Base-by-base conservation (phyloP, 1,140 invertebrate species). In the Pachypsylla venusta region DNA sequence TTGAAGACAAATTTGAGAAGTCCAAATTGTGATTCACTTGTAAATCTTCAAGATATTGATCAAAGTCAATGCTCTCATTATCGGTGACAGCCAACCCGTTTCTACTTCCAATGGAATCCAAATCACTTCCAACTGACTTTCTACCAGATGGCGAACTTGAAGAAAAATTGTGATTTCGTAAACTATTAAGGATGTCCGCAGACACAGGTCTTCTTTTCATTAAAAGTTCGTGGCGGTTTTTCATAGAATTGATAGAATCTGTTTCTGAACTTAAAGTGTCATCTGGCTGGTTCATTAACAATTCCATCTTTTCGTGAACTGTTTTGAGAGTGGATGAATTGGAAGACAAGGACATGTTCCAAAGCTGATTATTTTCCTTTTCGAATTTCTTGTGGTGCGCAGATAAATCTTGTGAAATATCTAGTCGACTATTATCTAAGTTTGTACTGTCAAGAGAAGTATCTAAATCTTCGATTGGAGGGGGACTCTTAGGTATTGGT, bases 401-500 rank as follows among this genome's bases (percentile, higher is more conserved):
- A 4, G 4, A 5, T n/a, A 22, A 48, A 4, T 48, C 42, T 4
- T 48, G 42, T 7, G 42, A 48, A n/a, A 48, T 48, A 4, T 48
- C 30, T 10, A 48, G 16, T 48, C 42, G 42, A 48, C 42, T 48
- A n/a, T 22, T 48, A 19, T 48, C 42, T n/a, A 48, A 42, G 20
- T 58, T 24, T 22, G 57, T 53, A 48, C 28, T 40, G 14, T 75
- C 73, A 3, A 76, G 25, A 0, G 72, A 73, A 0, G 62, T 64
- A 35, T 81, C 79, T 12, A 83, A 65, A 27, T 83, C 81, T 59
- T 83, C 81, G 65, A 82, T 68, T 4, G 85, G 83, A 4, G 85
- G 83, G 1, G 86, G 79, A 1, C 83, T 82, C 14, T 76, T 80
- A 1, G 87, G 86, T 60, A 90, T 83, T 0, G 86, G 84, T n/a